phyloP scores from a whole-genome alignment of 2,888 invertebrate genomes.

The Thecophora atra region DNA sequence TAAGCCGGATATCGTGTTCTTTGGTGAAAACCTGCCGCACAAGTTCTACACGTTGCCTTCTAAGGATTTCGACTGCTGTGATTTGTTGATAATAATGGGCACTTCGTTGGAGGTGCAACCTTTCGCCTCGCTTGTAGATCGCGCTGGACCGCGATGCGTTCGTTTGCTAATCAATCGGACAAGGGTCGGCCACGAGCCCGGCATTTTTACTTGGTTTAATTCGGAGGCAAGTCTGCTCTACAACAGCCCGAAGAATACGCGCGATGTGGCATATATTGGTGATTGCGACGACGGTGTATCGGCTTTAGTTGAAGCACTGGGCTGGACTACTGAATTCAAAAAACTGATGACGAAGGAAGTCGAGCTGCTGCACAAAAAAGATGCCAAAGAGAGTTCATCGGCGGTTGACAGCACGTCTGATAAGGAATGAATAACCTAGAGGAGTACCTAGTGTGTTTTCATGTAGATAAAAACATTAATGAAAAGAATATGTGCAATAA shows the following conservation, averaged over 20 bases:
- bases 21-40: conserved; percentile 88
- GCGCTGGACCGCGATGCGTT: conserved; percentile 77
- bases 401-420: not conserved
- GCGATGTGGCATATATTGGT: conserved; percentile 85
- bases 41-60: conserved; percentile 77
- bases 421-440: not conserved
- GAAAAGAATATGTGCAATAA: no score
- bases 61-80: conserved; percentile 84
- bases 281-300: conserved; percentile 85
- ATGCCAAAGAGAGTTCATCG: not conserved
- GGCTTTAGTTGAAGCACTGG: conserved; percentile 78
- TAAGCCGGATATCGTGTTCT: conserved; percentile 96
- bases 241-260: conserved; percentile 70
- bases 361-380: conserved; percentile 66
- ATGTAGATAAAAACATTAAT: no score
- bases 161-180: conserved; percentile 89
- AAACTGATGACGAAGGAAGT: conserved; percentile 70
- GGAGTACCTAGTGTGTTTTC: no score
- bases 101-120: conserved; percentile 95
- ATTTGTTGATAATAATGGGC: conserved; percentile 93
- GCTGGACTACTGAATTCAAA: conserved; percentile 78
- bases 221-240: conserved; percentile 71
- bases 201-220: conserved; percentile 57
- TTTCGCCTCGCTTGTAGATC: conserved; percentile 87
- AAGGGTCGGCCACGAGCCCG: conserved; percentile 70